phyloP scores from a whole-genome alignment of 2,888 invertebrate species.

The Amphipoea oculea region DNA sequence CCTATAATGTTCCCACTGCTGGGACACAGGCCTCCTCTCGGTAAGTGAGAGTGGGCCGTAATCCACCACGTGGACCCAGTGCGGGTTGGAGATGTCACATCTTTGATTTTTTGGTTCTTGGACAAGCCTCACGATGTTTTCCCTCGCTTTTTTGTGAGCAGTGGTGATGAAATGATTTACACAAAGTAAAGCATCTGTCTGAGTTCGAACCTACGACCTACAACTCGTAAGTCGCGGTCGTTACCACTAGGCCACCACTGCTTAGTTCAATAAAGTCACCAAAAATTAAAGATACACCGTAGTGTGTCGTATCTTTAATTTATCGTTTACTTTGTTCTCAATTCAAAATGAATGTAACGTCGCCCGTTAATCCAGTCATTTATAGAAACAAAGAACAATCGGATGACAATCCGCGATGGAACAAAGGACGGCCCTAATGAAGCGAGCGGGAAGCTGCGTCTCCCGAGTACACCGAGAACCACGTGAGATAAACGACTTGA shows the following conservation, averaged over 20 bases:
- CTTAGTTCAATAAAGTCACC: background rate
- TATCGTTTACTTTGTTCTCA: constrained; percentile 7
- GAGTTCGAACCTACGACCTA: background rate
- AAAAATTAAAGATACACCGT: background rate
- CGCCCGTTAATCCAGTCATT: constrained; percentile 18
- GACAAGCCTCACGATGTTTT: background rate
- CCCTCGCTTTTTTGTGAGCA: background rate
- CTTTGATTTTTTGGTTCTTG: background rate
- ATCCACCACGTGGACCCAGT: background rate
- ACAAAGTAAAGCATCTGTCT: background rate
- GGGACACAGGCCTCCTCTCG: background rate
- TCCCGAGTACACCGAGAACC: constrained; percentile 25
- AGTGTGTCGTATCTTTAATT: background rate
- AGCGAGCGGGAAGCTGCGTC: constrained; percentile 37
- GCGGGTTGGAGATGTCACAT: background rate
- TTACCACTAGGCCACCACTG: background rate
- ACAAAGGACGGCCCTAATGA: constrained; percentile 48
- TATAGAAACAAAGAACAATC: constrained; percentile 56
- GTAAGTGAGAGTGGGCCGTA: background rate
- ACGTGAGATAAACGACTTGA: constrained; percentile 52
- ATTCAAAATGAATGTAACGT: constrained; percentile 15
- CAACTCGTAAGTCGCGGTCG: background rate
- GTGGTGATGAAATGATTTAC: background rate
- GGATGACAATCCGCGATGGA: constrained; percentile 45
- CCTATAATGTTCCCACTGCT: no score